Conservation (phyloP, 2,888 invertebrate species). For the Cephus pygmeus region DNA sequence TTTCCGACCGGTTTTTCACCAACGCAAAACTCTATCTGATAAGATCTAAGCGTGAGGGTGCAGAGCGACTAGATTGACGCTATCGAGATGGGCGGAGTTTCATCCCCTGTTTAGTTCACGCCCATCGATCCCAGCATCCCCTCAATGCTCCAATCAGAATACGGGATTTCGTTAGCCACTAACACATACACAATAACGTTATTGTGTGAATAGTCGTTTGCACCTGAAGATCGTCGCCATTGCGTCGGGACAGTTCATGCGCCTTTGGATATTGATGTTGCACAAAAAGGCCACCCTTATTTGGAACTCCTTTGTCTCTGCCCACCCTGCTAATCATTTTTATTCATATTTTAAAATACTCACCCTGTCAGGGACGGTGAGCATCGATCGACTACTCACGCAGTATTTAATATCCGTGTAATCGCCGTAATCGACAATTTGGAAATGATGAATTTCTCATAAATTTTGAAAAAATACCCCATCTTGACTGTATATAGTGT, state of each 20-base stretch:
- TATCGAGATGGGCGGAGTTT: slow-evolving; percentile 13
- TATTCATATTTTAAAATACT: not conserved
- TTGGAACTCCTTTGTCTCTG: not conserved
- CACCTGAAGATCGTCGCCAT: slow-evolving; percentile 32
- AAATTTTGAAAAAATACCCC: not conserved
- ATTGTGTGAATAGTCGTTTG: not conserved
- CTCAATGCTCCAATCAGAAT: slow-evolving; percentile 13
- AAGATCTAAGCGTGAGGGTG: slow-evolving; percentile 9
- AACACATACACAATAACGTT: not conserved
- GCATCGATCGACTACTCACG: not conserved
- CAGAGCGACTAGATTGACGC: not conserved
- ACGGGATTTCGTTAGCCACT: not conserved
- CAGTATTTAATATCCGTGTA: not conserved
- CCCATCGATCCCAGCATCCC: slow-evolving; percentile 17
- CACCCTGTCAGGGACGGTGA: not conserved
- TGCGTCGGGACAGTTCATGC: slow-evolving; percentile 20
- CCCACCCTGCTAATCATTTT: not conserved
- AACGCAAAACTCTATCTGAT: slow-evolving; percentile 17
- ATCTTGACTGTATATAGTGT: not conserved
- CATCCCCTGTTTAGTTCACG: slow-evolving; percentile 9
- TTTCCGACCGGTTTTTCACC: not conserved
- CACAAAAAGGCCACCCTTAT: not conserved
- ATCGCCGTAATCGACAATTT: not conserved
- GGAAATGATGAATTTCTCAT: not conserved
- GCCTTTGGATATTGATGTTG: slow-evolving; percentile 15